These are phyloP conservation scores for Bellardia bayeri DNA, from an alignment of 2,888 invertebrate species.

Conservation along the genomic window DNA sequence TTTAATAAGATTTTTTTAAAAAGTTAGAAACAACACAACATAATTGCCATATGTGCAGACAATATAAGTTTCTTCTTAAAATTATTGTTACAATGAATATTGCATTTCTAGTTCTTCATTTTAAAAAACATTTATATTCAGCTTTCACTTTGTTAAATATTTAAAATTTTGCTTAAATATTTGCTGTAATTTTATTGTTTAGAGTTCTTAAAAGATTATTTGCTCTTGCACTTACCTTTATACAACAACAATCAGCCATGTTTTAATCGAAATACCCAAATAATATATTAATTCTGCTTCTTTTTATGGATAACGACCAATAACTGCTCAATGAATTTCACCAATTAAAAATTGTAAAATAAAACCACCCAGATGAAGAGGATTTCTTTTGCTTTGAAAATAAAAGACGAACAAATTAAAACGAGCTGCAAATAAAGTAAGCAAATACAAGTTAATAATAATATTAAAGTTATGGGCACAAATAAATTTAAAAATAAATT, in stretches of 20 bases:
- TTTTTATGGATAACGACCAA: neutral
- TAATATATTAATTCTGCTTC: constrained; percentile 12
- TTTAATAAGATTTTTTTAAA: too few relatives aligned
- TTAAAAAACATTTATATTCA: too few relatives aligned
- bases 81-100: too few relatives aligned
- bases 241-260: constrained; percentile 58
- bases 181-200: neutral
- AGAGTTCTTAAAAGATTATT: neutral
- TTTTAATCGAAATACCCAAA: constrained; percentile 48
- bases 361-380: constrained; percentile 4
- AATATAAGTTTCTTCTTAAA: too few relatives aligned
- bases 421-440: constrained; percentile 22
- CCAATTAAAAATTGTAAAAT: neutral
- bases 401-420: neutral
- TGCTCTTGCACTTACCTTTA: constrained; percentile 46
- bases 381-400: neutral
- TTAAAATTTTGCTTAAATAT: neutral
- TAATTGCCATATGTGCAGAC: too few relatives aligned
- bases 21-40: too few relatives aligned
- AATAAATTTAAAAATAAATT: neutral
- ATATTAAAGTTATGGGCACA: neutral
- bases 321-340: neutral
- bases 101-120: too few relatives aligned
- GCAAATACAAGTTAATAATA: neutral
- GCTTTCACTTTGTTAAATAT: too few relatives aligned